Base-by-base conservation (phyloP, 2,113 vertebrate species). In the Lonchura striata region DNA sequence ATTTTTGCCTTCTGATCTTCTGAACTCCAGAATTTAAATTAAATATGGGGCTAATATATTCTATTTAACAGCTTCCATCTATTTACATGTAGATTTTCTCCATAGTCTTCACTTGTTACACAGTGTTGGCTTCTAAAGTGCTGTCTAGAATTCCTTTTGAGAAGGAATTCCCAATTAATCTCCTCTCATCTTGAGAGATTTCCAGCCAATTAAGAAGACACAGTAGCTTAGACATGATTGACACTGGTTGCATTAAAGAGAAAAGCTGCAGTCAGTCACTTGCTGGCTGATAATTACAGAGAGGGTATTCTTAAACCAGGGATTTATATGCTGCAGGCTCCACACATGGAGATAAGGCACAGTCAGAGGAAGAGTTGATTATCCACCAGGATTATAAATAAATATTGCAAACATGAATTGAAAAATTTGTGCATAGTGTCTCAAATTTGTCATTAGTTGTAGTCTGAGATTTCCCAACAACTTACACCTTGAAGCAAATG, bases 221-320 rank as follows among this genome's bases (percentile, higher is more conserved):
- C 27, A 60, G 63, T 81, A 30, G 76, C 64, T 84, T 23, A 42
- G 68, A 15, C 53, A 27, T 79, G 76, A 84, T 64, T 94, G 91
- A 50, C 84, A 31, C 19, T 47, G 79, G 49, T 49, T 91, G 50
- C 76, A 54, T 80, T 79, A 54, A 65, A 80, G 68, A 82, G 79
- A 89, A 75, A 74, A 84, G 54, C 82, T 93, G 54, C 86, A 84
- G 20, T 50, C 84, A 88, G 0, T 92, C 76, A 60, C 69, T 91
- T 88, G 87, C 74, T 77, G 3, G 39, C 49, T 84, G 90, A 15
- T 96, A 71, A 95, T 96, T 90, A 86, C 68, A 95, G 59, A 92
- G 89, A 71, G 81, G 49, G 5, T 63, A 3, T 81, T 83, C 63
- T 77, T 44, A 80, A 30, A 41, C 15, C 65, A 50, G 68, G 46